A percentile compares a stretch with the other conserved stretches of the same genome.
These are phyloP conservation scores for Gymnogyps californianus DNA, from an alignment of 2,113 vertebrate species.

Conservation along the genomic window DNA sequence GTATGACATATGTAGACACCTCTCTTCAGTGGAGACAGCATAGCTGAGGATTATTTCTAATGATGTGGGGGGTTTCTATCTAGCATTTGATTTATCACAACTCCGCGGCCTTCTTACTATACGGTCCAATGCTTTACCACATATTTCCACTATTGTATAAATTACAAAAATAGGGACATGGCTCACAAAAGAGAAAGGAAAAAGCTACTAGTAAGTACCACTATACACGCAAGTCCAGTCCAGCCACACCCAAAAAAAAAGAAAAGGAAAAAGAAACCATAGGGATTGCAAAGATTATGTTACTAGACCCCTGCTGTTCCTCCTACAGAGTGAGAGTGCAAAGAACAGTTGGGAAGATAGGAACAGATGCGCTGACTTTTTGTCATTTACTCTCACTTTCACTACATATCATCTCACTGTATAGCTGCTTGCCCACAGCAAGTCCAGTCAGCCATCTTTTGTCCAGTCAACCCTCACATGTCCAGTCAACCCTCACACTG, in stretches of 20 bases:
- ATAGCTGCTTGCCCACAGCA: background rate
- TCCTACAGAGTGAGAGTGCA: background rate
- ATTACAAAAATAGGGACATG: background rate
- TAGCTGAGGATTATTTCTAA: background rate
- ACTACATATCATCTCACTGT: background rate
- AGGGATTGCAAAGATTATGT: background rate
- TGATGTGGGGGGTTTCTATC: background rate
- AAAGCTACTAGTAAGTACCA: background rate
- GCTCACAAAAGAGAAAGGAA: background rate
- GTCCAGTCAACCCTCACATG: background rate
- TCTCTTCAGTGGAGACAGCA: background rate
- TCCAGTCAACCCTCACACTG: background rate
- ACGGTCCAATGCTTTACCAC: background rate
- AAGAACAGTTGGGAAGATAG: background rate
- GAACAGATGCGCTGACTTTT: background rate
- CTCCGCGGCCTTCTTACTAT: background rate
- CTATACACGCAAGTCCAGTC: background rate
- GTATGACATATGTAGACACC: background rate
- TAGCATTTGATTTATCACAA: background rate
- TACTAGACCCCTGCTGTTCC: background rate
- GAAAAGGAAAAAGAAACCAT: background rate
- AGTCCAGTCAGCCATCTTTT: background rate
- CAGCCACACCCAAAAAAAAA: background rate
- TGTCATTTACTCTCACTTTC: background rate
- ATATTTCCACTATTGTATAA: background rate